Evolutionary conservation across 2,888 invertebrate species (phyloP).

Genomic region (Panopea generosa): DNA sequence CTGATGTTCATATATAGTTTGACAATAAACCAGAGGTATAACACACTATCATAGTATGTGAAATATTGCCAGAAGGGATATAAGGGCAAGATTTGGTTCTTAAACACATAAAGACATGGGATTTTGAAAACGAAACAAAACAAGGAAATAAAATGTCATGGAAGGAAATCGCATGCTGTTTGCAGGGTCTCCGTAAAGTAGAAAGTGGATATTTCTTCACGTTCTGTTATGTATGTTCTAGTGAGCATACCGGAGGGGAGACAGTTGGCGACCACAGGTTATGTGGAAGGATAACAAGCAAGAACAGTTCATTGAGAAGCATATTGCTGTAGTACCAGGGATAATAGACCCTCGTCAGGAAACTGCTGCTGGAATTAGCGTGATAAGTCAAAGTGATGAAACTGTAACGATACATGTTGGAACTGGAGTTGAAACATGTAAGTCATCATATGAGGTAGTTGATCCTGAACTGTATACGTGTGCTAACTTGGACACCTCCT

Average conservation of each 20-base stretch:
- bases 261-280: background rate
- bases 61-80: background rate
- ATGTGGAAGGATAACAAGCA: background rate
- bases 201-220: slow-evolving; percentile 11
- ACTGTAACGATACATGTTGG: background rate
- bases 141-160: background rate
- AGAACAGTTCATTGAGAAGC: background rate
- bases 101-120: slow-evolving; percentile 16
- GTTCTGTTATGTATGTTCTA: slow-evolving; percentile 10
- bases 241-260: slow-evolving; percentile 3
- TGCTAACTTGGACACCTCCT: background rate
- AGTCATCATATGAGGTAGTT: slow-evolving; percentile 3
- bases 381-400: slow-evolving; percentile 19
- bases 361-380: background rate
- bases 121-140: slow-evolving; percentile 8
- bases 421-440: slow-evolving; percentile 15
- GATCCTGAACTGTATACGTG: background rate
- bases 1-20: background rate
- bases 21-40: background rate
- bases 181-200: slow-evolving; percentile 15
- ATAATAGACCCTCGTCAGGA: slow-evolving; percentile 10
- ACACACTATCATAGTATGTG: slow-evolving; percentile 23
- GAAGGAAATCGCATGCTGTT: slow-evolving; percentile 1
- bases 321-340: slow-evolving; percentile 7
- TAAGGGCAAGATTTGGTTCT: slow-evolving; percentile 2